A percentile compares a stretch with the other conserved stretches of the same genome.
Conservation (phyloP, 2,797 vertebrate genomes). For the Leptatherina wallacei region DNA sequence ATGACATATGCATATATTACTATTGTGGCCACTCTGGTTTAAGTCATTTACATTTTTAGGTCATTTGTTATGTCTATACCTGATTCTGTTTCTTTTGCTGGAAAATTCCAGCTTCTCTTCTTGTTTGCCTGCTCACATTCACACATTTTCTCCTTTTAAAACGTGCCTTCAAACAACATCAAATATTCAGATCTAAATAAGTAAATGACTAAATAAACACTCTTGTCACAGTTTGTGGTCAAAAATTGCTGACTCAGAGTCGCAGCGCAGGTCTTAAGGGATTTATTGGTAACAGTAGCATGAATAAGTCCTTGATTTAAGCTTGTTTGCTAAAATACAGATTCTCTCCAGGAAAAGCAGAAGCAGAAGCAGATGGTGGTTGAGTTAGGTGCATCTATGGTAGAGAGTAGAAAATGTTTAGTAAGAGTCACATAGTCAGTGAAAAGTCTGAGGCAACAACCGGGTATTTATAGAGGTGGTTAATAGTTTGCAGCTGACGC, state of each 20-base stretch:
- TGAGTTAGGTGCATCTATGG: neutral
- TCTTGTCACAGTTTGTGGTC: too few relatives aligned
- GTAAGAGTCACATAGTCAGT: neutral
- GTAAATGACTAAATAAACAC: neutral
- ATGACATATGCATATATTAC: slow-evolving; percentile 53
- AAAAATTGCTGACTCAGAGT: too few relatives aligned
- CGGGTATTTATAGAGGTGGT: neutral
- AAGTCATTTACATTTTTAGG: slow-evolving; percentile 20
- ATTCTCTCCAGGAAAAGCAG: neutral
- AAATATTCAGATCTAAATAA: neutral
- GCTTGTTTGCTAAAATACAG: neutral
- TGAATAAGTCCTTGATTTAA: too few relatives aligned
- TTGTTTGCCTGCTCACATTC: neutral
- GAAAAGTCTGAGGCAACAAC: neutral
- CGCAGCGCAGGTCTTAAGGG: too few relatives aligned
- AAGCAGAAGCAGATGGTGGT: neutral
- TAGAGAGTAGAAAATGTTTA: neutral
- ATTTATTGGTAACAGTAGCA: too few relatives aligned
- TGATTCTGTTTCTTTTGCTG: neutral
- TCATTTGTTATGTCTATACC: neutral
- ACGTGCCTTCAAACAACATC: neutral
- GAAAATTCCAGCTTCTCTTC: neutral
- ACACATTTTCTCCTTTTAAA: neutral
- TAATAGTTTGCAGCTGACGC: neutral
- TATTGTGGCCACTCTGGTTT: slow-evolving; percentile 8